A percentile compares a stretch with the other conserved stretches of the same genome.
phyloP scores from a whole-genome alignment of 2,888 invertebrate genomes.

The Salticus scenicus region DNA sequence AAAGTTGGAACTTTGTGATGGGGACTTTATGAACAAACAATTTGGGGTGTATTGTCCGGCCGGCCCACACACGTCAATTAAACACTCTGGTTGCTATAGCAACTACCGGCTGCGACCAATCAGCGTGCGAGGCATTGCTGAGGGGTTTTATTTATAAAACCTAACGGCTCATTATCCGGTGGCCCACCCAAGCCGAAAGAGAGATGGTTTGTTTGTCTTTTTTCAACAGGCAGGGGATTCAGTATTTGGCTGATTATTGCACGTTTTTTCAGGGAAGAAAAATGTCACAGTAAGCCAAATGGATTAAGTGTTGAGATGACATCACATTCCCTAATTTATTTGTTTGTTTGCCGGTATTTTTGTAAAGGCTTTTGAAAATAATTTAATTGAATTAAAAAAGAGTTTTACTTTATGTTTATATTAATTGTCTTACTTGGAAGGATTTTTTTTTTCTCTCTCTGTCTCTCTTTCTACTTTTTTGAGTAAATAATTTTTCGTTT shows the following conservation, averaged over 20 bases:
- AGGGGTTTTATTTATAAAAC: constrained; percentile 70
- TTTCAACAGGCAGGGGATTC: constrained; percentile 34
- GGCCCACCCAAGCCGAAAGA: constrained; percentile 61
- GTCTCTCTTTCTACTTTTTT: not conserved
- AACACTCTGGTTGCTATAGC: constrained; percentile 64
- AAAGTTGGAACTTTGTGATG: constrained; percentile 65
- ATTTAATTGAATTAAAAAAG: no score
- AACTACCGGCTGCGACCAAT: constrained; percentile 69
- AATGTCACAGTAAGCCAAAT: no score
- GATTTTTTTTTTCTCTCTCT: not conserved
- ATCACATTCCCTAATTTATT: no score
- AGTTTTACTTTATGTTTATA: no score
- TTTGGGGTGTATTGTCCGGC: constrained; percentile 55
- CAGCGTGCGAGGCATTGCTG: constrained; percentile 57
- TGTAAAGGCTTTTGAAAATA: no score
- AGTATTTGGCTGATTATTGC: constrained; percentile 63
- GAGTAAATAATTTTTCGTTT: not conserved
- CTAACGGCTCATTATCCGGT: constrained; percentile 70
- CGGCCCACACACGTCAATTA: constrained; percentile 70
- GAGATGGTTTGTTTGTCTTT: constrained; percentile 62
- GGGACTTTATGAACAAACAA: constrained; percentile 62
- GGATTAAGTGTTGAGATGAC: no score
- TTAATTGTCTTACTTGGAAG: no score
- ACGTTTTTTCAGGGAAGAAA: no score
- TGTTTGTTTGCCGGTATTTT: no score